Evolutionary conservation across 1,140 invertebrate species (phyloP), one percentile per base, ranked within the genome.

Genomic region (Zaprionus vittiger): DNA sequence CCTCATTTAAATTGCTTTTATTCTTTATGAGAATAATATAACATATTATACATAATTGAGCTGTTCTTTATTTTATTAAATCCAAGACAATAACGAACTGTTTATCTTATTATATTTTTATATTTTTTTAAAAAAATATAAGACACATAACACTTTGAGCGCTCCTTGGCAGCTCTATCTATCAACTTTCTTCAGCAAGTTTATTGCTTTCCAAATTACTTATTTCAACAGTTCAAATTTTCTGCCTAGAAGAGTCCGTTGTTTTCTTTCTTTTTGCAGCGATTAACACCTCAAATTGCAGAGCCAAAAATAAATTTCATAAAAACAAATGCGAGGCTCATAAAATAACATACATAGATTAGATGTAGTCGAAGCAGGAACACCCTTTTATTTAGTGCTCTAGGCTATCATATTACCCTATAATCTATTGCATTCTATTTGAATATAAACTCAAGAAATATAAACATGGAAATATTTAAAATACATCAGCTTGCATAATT

Each of bases 211-310:
- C 9, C 2, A 17, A 17, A 17, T 47, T 9, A 17, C 7, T 17
- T 17, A 2, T 9, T 17, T 17, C 2, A n/a, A 47, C 7, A 47
- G 41, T 47, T 11, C 7, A n/a, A 7, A 47, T 47, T 17, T 47
- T 47, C 15, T 3, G 6, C n/a, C n/a, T 17, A 38, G 7, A 5
- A 12, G 6, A 41, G 38, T 26, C 7, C 17, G 1, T 15, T 41
- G 4, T 38, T 2, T 20, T 26, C 20, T 24, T 24, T 38, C 5
- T n/a, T 60, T 61, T 44, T 44, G 15, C 20, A n/a, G 59, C 59
- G 22, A 17, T 60, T 60, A 38, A 60, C 57, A 41, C 57, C 37
- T 60, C 57, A 60, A 60, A 60, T 22, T 31, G n/a, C 26, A 17
- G 37, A 22, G 11, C 17, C 38, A 60, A 60, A 59, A 60, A 20